Base-by-base conservation (phyloP, 2,797 vertebrate genomes). In the Spheniscus humboldti region DNA sequence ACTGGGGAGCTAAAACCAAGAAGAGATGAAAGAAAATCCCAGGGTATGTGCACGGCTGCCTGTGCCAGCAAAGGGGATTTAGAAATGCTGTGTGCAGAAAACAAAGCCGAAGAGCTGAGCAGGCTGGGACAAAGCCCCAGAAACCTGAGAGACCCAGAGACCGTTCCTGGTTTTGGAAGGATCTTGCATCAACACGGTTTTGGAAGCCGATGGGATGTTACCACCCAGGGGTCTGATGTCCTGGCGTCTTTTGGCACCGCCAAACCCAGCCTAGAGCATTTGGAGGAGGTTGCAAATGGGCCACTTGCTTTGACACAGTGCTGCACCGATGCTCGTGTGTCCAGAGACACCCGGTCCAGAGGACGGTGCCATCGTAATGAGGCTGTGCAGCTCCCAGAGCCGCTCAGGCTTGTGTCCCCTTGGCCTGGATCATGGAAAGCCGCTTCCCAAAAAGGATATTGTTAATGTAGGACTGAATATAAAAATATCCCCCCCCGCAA, bases 331-430 rank as follows among this genome's bases (percentile, higher is more conserved):
- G 37, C 33, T 55, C 6, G 2, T 5, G 24, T 35, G 17, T 39
- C 39, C 52, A 72, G 17, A 82, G 31, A 45, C 10, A 31, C 6
- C 5, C 1, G 1, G n/a, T 22, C n/a, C 57, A 68, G 37, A 66
- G 25, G 18, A 77, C 0, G 1, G 13, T 67, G 43, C 19, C 57
- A 55, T n/a, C 0, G 0, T 41, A 71, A 81, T 2, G 23, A 23
- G 25, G 30, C 31, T 2, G 2, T 13, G 55, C 33, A n/a, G 55
- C 55, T n/a, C 33, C 33, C 33, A 23, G 20, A 57, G 56, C 33
- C 20, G 2, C 56, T 33, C 56, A 57, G 56, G 33, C 20, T n/a
- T 15, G 33, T 15, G 56, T 15, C 56, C 13, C 5, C 33, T 57
- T 30, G 56, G 56, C 56, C 13, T 52, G 31, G 17, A 24, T 50